phyloP scores from a whole-genome alignment of 2,797 vertebrate genomes.

The Myotis myotis region DNA sequence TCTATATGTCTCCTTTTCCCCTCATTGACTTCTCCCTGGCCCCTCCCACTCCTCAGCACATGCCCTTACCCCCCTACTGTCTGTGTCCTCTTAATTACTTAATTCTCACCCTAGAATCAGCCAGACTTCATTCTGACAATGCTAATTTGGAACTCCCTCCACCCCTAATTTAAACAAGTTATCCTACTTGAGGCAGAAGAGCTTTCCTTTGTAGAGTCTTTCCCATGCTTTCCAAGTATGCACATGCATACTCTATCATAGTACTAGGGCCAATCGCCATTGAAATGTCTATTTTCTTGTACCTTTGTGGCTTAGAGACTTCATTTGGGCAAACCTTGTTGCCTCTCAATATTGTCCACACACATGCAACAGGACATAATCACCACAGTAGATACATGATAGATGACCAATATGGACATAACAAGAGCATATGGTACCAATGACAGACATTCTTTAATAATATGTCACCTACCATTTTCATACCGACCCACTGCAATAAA shows the following conservation, averaged over 20 bases:
- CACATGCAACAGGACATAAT: neutral
- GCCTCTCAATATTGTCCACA: neutral
- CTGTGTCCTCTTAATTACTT: neutral
- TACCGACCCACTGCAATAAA: neutral
- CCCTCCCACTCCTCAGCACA: too few species aligned
- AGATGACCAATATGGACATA: neutral
- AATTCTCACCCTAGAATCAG: neutral
- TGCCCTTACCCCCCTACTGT: too few species aligned
- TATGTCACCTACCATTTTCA: neutral
- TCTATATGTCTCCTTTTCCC: too few species aligned
- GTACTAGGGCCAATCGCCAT: too few species aligned
- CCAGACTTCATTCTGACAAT: neutral
- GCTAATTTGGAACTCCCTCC: neutral
- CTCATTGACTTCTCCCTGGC: too few species aligned
- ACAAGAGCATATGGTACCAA: neutral
- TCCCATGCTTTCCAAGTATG: neutral
- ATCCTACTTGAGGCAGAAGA: neutral
- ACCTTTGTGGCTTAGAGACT: neutral
- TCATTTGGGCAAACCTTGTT: neutral
- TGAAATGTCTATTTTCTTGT: neutral
- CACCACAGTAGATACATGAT: neutral
- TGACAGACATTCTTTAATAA: neutral
- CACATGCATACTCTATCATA: accelerated
- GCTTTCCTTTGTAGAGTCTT: neutral
- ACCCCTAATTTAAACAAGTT: neutral